Evolutionary conservation across 2,797 vertebrate species (phyloP), one percentile per base, ranked within the genome.

Genomic region (Alfaro cultratus): DNA sequence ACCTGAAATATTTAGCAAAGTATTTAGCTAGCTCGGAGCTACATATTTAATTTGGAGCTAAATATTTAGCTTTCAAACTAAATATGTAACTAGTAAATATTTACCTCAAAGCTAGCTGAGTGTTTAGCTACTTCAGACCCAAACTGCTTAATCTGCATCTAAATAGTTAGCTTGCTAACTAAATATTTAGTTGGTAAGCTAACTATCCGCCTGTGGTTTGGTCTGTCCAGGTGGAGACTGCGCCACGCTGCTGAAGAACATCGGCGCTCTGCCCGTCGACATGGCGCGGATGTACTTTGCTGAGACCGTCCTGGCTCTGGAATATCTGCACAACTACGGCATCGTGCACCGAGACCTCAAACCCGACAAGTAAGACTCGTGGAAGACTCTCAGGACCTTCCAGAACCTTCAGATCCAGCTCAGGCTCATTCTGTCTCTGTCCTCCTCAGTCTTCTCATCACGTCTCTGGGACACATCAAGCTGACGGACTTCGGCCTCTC

Each of bases 211-310:
- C 47, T 21, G 47, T 2, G 47, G 18, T 2, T 23, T 2, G 18
- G 6, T 49, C 47, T 7, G 84, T 83, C 64, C 73, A 99, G 98
- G 98, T 18, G 98, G 98, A 73, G 98, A 99, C 85, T 99, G 98
- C 77, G 98, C 98, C 78, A 99, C 98, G 0, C 95, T 99, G 81
- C 95, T 99, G 86, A 99, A 99, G 96, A 98, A 98, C 84, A 98
- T 99, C 0, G 97, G 98, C 7, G 97, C 98, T 5, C 91, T 99
- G 23, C 97, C 98, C 0, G 98, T 99, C 45, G 98, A 99, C 64
- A 98, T 99, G 98, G 97, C 96, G 0, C 97, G 97, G 23, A 97
- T 99, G 96, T 99, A 99, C 95, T 99, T 99, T 86, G 98, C 98
- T 0, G 98, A 99, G 91, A 99, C 98, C 0, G 97, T 99, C 64